A percentile compares a stretch with the other conserved stretches of the same genome.
Evolutionary conservation across 2,797 vertebrate genomes (phyloP).

Genomic region (Galagoides demidoff): DNA sequence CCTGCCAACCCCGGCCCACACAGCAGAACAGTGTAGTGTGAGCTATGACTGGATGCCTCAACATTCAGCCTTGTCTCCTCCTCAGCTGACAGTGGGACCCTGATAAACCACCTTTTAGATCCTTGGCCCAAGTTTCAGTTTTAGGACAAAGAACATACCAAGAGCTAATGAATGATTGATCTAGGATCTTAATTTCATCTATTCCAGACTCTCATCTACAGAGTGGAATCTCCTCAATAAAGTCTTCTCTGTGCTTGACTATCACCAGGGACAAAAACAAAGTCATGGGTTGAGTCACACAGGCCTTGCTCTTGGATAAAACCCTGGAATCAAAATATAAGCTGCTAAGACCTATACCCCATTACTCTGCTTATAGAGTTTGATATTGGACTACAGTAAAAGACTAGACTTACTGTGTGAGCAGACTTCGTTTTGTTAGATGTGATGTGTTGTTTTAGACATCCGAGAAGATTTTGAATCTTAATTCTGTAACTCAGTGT

Average conservation of each 20-base stretch:
- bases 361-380: not conserved
- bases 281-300: not conserved
- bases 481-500: not conserved
- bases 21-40: not conserved
- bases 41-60: not conserved
- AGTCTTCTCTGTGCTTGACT: not conserved
- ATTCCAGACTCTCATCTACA: not conserved
- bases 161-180: not conserved
- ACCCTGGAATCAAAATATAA: not conserved
- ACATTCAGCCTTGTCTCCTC: not conserved
- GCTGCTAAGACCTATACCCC: not conserved
- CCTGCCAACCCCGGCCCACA: not conserved
- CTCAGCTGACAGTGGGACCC: not conserved
- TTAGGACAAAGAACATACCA: not conserved
- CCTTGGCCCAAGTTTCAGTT: not conserved
- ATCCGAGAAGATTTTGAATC: not conserved
- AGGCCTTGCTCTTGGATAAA: not conserved
- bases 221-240: not conserved
- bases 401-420: not conserved
- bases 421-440: not conserved
- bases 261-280: not conserved
- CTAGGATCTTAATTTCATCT: not conserved
- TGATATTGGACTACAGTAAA: not conserved
- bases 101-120: not conserved
- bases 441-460: slow-evolving; percentile 1